These are phyloP conservation scores for Mesochorus sp. DNA, from an alignment of 2,888 invertebrate genomes.

Conservation along the genomic window DNA sequence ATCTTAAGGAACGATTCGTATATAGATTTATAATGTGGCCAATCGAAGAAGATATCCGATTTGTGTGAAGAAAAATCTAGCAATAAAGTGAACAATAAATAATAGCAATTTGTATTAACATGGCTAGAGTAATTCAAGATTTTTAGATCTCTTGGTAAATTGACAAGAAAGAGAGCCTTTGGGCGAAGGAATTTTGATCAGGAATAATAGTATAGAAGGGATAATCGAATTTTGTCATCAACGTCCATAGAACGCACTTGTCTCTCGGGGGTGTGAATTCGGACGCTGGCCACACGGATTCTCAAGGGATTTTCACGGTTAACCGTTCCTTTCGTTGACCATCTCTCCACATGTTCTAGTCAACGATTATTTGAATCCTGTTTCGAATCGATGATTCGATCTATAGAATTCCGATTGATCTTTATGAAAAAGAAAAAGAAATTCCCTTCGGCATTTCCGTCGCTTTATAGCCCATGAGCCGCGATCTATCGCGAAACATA, in stretches of 20 bases:
- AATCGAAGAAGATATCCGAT: no score
- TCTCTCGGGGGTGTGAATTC: constrained; percentile 38
- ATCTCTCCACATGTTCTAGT: constrained; percentile 5
- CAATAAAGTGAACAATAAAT: no score
- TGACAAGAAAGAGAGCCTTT: constrained; percentile 1
- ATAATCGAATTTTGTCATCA: constrained; percentile 62
- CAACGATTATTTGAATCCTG: constrained; percentile 52
- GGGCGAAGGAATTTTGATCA: background rate
- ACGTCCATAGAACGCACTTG: constrained; percentile 29
- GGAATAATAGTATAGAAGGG: constrained; percentile 45
- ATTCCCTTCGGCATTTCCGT: constrained; percentile 23
- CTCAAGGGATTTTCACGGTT: constrained; percentile 45
- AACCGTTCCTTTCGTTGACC: constrained; percentile 42
- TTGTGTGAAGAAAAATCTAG: no score
- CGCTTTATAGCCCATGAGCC: constrained; percentile 22
- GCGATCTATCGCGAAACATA: constrained; percentile 22
- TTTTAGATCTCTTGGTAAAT: background rate
- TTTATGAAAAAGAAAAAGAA: constrained; percentile 45
- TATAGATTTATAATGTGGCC: no score
- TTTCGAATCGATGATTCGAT: constrained; percentile 45
- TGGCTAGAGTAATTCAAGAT: background rate
- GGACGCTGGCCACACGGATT: constrained; percentile 50
- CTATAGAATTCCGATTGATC: constrained; percentile 57
- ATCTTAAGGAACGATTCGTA: no score
- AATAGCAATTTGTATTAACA: no score